Conservation (phyloP, 1,140 invertebrate genomes). For the Bombyx mandarina region DNA sequence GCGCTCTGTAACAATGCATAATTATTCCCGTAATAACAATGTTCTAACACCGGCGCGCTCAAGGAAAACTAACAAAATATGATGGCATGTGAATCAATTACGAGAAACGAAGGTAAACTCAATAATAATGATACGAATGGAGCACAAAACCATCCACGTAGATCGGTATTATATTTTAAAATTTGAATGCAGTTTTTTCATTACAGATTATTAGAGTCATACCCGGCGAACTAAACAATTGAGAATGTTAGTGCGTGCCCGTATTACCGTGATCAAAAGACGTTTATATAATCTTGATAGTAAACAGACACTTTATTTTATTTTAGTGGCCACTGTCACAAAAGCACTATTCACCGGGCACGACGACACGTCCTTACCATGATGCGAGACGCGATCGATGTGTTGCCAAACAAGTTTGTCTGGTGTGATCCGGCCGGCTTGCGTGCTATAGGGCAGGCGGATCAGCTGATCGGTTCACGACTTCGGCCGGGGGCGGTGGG, state of each 20-base stretch:
- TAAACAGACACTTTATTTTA: conserved; percentile 15
- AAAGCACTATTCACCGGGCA: conserved; percentile 41
- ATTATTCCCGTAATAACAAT: neutral
- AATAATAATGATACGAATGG: conserved; percentile 5
- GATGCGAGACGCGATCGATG: conserved; percentile 22
- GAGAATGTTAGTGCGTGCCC: too few species aligned
- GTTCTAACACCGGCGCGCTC: too few species aligned
- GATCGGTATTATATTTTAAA: neutral
- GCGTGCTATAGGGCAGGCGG: conserved; percentile 22
- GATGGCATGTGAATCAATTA: neutral
- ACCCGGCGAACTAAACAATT: too few species aligned
- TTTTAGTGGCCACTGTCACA: conserved; percentile 26
- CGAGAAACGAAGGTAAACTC: neutral
- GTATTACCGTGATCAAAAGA: too few species aligned
- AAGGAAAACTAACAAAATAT: neutral
- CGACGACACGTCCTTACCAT: conserved; percentile 53
- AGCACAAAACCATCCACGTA: conserved; percentile 1
- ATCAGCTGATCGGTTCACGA: conserved; percentile 57
- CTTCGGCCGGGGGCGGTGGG: conserved; percentile 24
- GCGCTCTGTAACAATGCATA: neutral
- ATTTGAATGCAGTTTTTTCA: conserved; percentile 1
- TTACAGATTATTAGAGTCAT: neutral
- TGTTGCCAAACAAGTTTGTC: conserved; percentile 25
- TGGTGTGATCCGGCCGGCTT: conserved; percentile 18
- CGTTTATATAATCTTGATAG: neutral